Evolutionary conservation across 2,113 vertebrate genomes (phyloP).

Genomic region (Pseudopipra pipra): DNA sequence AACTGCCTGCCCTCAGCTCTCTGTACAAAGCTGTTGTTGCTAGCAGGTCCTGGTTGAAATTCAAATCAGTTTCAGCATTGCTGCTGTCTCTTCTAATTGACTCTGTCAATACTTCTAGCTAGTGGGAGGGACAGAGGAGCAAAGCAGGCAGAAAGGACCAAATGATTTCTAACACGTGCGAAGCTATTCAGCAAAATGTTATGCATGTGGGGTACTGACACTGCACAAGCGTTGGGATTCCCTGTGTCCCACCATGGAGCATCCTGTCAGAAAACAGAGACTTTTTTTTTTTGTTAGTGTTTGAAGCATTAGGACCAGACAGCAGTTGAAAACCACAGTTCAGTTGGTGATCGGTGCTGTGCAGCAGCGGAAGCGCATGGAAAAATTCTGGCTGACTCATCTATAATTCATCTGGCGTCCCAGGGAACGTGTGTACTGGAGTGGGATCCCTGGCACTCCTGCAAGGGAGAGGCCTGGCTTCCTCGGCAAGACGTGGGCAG

Average conservation of each 20-base stretch:
- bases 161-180: neutral
- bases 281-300: neutral
- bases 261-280: neutral
- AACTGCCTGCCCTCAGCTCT: neutral
- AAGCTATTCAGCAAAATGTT: neutral
- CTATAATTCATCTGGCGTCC: neutral
- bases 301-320: neutral
- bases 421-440: neutral
- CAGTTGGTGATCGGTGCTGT: neutral
- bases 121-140: neutral
- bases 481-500: rapidly evolving
- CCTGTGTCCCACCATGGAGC: neutral
- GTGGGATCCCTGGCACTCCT: neutral
- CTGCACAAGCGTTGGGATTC: neutral
- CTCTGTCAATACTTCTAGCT: neutral
- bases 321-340: neutral
- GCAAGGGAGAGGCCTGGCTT: neutral
- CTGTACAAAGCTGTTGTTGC: neutral
- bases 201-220: neutral
- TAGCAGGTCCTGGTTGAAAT: constrained; percentile 9
- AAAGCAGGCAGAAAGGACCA: neutral
- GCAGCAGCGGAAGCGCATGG: neutral
- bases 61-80: constrained; percentile 20
- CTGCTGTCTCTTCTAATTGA: constrained; percentile 21
- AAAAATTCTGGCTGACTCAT: constrained; percentile 29